Evolutionary conservation across 2,797 vertebrate genomes (phyloP).

Genomic region (Enteromius paludinosus): DNA sequence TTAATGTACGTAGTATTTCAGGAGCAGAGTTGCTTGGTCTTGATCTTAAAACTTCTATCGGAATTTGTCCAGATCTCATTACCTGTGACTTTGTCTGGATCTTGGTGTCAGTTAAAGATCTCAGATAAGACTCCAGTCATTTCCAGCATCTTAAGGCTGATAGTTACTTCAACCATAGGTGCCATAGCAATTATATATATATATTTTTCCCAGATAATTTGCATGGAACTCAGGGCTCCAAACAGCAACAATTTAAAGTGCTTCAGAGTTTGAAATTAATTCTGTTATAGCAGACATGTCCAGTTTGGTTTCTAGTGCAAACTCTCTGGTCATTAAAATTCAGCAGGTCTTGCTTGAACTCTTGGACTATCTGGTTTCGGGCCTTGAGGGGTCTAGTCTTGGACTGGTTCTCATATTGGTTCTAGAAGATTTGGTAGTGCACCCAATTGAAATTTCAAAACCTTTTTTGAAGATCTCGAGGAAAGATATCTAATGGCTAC

Average conservation of each 20-base stretch:
- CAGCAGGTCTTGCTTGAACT: background rate
- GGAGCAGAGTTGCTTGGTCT: background rate
- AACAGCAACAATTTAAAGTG: no score
- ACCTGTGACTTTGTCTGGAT: background rate
- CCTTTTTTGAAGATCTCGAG: background rate
- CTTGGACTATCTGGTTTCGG: background rate
- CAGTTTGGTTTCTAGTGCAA: background rate
- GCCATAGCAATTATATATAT: background rate
- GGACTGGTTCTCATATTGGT: background rate
- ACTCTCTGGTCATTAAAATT: background rate
- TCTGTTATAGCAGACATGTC: background rate
- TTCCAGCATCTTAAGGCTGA: background rate
- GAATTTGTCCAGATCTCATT: background rate
- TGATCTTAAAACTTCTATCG: background rate
- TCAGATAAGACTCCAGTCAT: background rate
- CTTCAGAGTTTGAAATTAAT: background rate
- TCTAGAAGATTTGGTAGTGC: background rate
- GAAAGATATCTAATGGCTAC: background rate
- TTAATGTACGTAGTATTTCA: background rate
- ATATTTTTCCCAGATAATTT: background rate
- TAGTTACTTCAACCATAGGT: background rate
- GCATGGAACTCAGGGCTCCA: background rate
- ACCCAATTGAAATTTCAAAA: background rate
- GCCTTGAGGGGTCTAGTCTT: background rate
- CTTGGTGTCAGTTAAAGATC: background rate